Conservation (phyloP, 2,113 vertebrate genomes). For the Elanoides forficatus region DNA sequence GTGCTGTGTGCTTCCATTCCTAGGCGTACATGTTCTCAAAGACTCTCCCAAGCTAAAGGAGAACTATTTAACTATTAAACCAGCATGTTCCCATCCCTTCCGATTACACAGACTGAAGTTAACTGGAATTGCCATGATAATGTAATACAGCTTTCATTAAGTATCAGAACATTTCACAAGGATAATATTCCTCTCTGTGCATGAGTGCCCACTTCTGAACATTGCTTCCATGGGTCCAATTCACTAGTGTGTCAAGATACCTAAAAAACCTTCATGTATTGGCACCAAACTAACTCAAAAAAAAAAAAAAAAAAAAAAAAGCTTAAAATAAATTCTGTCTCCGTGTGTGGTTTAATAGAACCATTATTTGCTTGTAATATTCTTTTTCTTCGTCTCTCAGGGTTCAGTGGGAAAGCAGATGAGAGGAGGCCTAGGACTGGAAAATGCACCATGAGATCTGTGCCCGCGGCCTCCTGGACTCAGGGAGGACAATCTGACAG, state of each 20-base stretch:
- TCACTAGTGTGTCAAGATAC: background rate
- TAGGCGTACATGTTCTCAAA: rapidly evolving
- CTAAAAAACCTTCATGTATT: background rate
- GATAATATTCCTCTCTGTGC: background rate
- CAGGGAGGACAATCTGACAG: background rate
- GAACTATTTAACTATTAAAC: background rate
- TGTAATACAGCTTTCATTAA: background rate
- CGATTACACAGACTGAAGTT: background rate
- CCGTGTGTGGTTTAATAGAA: background rate
- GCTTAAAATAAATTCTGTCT: constrained; percentile 44
- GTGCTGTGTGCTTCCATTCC: background rate
- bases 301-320: background rate
- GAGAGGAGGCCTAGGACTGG: background rate
- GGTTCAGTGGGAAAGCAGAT: background rate
- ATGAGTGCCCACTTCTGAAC: background rate
- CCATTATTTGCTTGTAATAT: constrained; percentile 26
- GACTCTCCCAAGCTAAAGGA: background rate
- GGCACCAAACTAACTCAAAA: background rate
- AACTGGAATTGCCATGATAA: background rate
- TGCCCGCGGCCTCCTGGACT: background rate
- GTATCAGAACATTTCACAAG: background rate
- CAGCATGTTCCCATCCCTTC: background rate
- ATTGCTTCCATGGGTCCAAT: background rate
- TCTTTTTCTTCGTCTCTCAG: background rate
- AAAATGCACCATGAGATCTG: background rate